These are phyloP conservation scores for Stenodera caucasica DNA, from an alignment of 2,888 invertebrate species.

Conservation along the genomic window DNA sequence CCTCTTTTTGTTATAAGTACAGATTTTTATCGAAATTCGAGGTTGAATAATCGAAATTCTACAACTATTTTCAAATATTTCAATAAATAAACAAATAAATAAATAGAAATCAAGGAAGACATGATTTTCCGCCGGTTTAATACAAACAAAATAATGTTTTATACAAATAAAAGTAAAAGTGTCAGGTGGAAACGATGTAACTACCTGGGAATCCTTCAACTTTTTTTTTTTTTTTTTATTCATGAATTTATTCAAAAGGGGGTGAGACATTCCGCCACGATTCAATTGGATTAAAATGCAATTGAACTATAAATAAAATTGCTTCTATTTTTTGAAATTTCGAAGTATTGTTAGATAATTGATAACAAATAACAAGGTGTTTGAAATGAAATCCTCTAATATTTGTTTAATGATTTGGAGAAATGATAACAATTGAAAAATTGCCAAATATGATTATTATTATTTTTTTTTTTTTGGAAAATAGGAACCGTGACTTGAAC, in stretches of 20 bases:
- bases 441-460: slow-evolving; percentile 2
- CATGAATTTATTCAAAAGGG: neutral
- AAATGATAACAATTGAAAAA: neutral
- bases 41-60: neutral
- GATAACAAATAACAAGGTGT: no score
- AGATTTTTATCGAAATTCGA: slow-evolving; percentile 12
- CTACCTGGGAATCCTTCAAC: slow-evolving; percentile 15
- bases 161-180: slow-evolving; percentile 34
- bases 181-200: slow-evolving; percentile 30
- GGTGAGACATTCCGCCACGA: neutral
- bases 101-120: slow-evolving; percentile 6
- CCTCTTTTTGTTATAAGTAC: slow-evolving; percentile 22
- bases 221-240: neutral
- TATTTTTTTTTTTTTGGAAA: neutral
- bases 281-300: neutral
- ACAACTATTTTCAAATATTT: neutral
- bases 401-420: neutral
- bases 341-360: no score
- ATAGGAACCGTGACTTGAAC: neutral
- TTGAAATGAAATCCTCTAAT: neutral
- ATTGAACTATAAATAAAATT: neutral
- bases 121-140: neutral
- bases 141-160: slow-evolving; percentile 28
- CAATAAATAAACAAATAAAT: neutral
- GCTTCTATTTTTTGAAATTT: neutral